Percentiles rank a stretch among this genome's conserved stretches.
Evolutionary conservation across 2,888 invertebrate genomes (phyloP).

Genomic region (Tenthredo scrophulariae): DNA sequence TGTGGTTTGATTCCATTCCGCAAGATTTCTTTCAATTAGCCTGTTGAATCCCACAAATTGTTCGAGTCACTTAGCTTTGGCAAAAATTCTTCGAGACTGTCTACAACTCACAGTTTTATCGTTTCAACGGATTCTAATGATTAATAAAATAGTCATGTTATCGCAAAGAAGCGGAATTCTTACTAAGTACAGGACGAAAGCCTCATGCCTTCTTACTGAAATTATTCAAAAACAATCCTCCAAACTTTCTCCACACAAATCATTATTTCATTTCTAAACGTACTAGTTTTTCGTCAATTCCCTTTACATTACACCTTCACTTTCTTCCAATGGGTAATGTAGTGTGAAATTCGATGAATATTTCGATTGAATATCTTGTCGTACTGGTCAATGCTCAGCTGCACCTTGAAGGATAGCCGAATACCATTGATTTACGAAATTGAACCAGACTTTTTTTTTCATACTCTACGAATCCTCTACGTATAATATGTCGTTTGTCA

Average conservation of each 20-base stretch:
- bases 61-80: neutral
- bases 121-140: neutral
- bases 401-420: neutral
- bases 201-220: neutral
- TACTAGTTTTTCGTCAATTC: neutral
- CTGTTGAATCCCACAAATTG: slow-evolving; percentile 39
- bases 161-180: neutral
- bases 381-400: neutral
- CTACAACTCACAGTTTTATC: neutral
- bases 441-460: neutral
- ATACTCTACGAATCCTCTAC: neutral
- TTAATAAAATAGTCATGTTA: neutral
- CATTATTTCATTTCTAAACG: neutral
- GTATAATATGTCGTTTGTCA: neutral
- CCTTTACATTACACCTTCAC: neutral
- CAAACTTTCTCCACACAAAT: neutral
- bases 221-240: neutral
- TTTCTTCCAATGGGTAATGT: neutral
- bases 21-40: slow-evolving; percentile 43
- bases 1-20: slow-evolving; percentile 47
- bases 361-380: slow-evolving; percentile 6
- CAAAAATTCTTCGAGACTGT: neutral
- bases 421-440: neutral
- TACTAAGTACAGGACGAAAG: neutral
- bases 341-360: neutral